phyloP scores from a whole-genome alignment of 2,888 invertebrate species.

The Himalopsyche anomala region DNA sequence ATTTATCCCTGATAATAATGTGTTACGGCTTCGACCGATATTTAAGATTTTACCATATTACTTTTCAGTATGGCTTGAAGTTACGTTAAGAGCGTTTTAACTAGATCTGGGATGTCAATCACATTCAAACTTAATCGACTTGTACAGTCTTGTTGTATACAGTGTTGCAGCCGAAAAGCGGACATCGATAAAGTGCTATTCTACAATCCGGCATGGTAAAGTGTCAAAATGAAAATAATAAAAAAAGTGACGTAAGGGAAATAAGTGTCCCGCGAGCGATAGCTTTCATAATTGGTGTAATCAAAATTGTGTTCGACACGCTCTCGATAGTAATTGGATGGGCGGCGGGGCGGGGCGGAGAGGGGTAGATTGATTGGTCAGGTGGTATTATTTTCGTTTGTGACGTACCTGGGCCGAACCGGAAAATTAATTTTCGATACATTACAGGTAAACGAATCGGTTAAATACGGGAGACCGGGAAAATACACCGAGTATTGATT shows the following conservation, averaged over 20 bases:
- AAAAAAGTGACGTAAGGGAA: constrained; percentile 31
- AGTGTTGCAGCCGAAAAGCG: not conserved
- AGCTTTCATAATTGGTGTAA: constrained; percentile 43
- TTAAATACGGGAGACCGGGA: too few species aligned
- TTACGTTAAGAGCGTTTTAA: too few species aligned
- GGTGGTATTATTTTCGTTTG: constrained; percentile 35
- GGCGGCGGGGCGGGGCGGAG: not conserved
- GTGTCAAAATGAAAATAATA: constrained; percentile 14
- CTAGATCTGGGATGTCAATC: too few species aligned
- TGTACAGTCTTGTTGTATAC: too few species aligned
- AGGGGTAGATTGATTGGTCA: constrained; percentile 35
- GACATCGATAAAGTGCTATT: not conserved
- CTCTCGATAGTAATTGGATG: constrained; percentile 38
- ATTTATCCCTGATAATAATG: too few species aligned
- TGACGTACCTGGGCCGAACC: not conserved
- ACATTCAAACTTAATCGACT: too few species aligned
- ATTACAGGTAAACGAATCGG: not conserved
- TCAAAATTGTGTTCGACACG: constrained; percentile 33
- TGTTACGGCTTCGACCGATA: too few species aligned
- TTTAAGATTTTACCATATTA: too few species aligned
- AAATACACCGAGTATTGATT: too few species aligned
- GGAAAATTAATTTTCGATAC: constrained; percentile 8
- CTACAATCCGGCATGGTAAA: not conserved
- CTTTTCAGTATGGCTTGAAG: too few species aligned
- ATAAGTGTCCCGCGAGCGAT: constrained; percentile 37